phyloP scores from a whole-genome alignment of 1,140 invertebrate genomes.

The Argopecten irradians region DNA sequence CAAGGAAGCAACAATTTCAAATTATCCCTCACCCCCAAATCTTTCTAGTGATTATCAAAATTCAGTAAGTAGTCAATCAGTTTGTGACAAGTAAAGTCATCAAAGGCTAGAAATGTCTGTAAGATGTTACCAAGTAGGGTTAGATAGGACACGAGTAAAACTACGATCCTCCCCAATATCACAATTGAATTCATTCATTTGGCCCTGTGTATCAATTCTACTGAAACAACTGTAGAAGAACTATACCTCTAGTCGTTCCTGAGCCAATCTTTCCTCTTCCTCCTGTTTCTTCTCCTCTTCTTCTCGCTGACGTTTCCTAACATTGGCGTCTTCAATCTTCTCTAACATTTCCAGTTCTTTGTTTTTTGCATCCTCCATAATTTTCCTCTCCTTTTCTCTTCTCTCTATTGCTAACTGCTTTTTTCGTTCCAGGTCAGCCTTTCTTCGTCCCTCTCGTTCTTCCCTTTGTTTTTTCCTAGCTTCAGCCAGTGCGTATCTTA shows the following conservation, averaged over 20 bases:
- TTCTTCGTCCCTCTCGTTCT: constrained; percentile 62
- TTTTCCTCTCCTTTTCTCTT: constrained; percentile 61
- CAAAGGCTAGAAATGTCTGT: no score
- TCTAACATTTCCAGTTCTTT: constrained; percentile 66
- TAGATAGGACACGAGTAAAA: no score
- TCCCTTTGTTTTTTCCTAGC: constrained; percentile 62
- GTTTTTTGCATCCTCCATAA: constrained; percentile 59
- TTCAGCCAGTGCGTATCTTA: constrained; percentile 57
- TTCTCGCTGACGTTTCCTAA: constrained; percentile 58
- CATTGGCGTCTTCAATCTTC: constrained; percentile 64
- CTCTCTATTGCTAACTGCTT: constrained; percentile 58
- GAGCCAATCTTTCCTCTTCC: constrained; percentile 62
- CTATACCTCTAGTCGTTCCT: constrained; percentile 65
- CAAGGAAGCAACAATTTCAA: no score
- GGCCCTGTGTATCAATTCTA: background rate
- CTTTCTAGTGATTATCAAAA: no score
- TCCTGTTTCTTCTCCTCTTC: constrained; percentile 61
- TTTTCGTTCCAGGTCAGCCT: constrained; percentile 65
- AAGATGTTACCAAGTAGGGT: no score
- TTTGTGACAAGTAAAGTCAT: no score
- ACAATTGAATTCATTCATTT: no score
- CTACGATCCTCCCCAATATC: no score
- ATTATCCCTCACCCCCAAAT: no score
- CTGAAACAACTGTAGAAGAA: background rate
- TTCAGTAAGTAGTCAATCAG: no score